Percentiles rank a stretch among this genome's conserved stretches.
phyloP scores from a whole-genome alignment of 1,140 invertebrate genomes.

The Drosophila miranda region DNA sequence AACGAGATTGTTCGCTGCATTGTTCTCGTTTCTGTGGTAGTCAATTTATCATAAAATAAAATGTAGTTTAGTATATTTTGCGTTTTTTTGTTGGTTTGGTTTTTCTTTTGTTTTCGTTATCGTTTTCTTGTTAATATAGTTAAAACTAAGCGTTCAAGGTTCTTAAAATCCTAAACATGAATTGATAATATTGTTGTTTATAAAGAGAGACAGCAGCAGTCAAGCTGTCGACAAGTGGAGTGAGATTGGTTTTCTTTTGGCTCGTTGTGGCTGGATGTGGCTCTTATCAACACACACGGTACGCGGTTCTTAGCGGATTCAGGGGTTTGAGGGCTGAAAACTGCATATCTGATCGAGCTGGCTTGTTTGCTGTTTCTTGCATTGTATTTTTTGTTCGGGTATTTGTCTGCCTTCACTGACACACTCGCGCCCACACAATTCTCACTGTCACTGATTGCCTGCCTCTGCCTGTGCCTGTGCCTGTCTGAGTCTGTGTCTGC shows the following conservation, averaged over 20 bases:
- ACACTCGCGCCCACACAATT: conserved; percentile 28
- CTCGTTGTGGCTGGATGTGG: conserved; percentile 24
- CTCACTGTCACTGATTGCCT: conserved; percentile 62
- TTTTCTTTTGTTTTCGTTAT: conserved; percentile 23
- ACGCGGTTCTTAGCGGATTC: no score
- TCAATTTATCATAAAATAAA: conserved; percentile 55
- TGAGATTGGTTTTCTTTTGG: conserved; percentile 22
- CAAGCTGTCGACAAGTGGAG: conserved; percentile 49
- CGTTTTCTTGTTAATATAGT: conserved; percentile 57
- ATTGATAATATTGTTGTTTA: conserved; percentile 63
- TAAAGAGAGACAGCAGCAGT: conserved; percentile 59
- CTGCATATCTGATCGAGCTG: conserved; percentile 29
- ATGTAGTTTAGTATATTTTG: conserved; percentile 65
- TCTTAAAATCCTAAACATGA: conserved; percentile 76
- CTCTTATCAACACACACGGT: conserved; percentile 7
- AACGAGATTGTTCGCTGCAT: conserved; percentile 26
- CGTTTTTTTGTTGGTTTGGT: conserved; percentile 31
- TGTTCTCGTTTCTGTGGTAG: conserved; percentile 20
- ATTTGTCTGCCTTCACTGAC: conserved; percentile 67
- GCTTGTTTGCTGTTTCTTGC: conserved; percentile 34
- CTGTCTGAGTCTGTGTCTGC: conserved; percentile 55
- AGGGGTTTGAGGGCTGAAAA: background rate
- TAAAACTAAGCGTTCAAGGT: conserved; percentile 76
- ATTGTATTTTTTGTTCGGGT: conserved; percentile 31
- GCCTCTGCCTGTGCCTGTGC: conserved; percentile 49